Evolutionary conservation across 2,113 vertebrate genomes (phyloP), one percentile per base, ranked within the genome.

Genomic region (Nansenia antarctica): DNA sequence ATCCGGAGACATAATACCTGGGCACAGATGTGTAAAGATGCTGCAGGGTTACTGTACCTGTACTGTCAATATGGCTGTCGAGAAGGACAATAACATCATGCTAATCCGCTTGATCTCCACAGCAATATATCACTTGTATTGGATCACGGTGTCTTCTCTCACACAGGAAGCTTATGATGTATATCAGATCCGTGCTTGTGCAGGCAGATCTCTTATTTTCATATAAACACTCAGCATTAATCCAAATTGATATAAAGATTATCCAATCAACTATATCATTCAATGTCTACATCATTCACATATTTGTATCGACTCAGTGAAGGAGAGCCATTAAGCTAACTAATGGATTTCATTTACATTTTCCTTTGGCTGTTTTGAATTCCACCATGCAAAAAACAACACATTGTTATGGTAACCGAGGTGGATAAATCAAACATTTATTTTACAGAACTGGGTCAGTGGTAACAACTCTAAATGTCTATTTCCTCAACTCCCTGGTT

Each of bases 221-320:
- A 42, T 87, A 83, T 85, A 81, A 86, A 87, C 83, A 88, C 85
- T 80, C 78, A 71, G 39, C 73, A 76, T 87, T 82, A 81, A 84
- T 84, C 79, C 84, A 85, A 8, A 49, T n/a, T 7, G n/a, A 37
- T 37, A 85, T 74, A 73, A 67, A 34, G 34, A 80, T 77, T 77
- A 77, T 77, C 72, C 71, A n/a, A 82, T 66, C 72, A 74, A 67
- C 9, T 63, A 66, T 77, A 81, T 86, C 80, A 22, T 49, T 49
- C 45, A 49, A 63, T 72, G 74, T 84, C 69, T 67, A 76, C 69
- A 63, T 78, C 78, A n/a, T n/a, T n/a, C n/a, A n/a, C n/a, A 20
- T 15, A 49, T 81, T 87, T 86, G 82, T 84, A 84, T 87, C 86
- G 74, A 12, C 68, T 58, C 39, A 1, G 68, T 35, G 78, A 81